phyloP scores from a whole-genome alignment of 1,140 invertebrate species.

The Polypedilum pembai region DNA sequence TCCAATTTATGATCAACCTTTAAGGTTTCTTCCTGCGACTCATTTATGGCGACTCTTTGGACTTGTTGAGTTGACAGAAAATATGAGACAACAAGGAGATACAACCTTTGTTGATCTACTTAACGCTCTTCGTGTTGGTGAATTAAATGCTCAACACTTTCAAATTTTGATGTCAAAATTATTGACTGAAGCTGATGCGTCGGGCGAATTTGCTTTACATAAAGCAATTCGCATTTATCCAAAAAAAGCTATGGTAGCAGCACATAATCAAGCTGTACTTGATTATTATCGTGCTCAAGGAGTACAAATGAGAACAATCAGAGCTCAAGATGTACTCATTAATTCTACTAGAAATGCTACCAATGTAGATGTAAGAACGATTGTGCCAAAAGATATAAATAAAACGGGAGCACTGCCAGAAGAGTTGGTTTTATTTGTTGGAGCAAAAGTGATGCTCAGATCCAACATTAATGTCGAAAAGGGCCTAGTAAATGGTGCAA shows the following conservation, averaged over 20 bases:
- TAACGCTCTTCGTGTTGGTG: conserved; percentile 35
- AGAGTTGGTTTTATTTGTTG: conserved; percentile 35
- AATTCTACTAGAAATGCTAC: conserved; percentile 34
- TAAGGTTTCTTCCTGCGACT: conserved; percentile 35
- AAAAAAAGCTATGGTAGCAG: conserved; percentile 32
- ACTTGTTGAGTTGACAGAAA: conserved; percentile 39
- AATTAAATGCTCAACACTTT: conserved; percentile 33
- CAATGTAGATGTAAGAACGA: conserved; percentile 34
- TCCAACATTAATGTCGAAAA: conserved; percentile 39
- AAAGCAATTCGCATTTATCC: conserved; percentile 34
- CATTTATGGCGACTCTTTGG: conserved; percentile 39
- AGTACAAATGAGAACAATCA: conserved; percentile 31
- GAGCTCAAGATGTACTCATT: conserved; percentile 34
- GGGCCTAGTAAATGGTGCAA: conserved; percentile 40
- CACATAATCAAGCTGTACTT: conserved; percentile 32
- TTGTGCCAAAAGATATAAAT: conserved; percentile 36
- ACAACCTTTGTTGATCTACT: conserved; percentile 36
- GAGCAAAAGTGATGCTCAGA: conserved; percentile 39
- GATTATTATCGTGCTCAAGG: conserved; percentile 30
- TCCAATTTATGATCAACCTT: conserved; percentile 40
- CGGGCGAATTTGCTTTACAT: conserved; percentile 32
- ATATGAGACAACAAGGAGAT: conserved; percentile 39
- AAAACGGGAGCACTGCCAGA: conserved; percentile 33
- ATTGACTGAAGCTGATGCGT: conserved; percentile 29
- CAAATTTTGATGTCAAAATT: conserved; percentile 32